Evolutionary conservation across 1,140 invertebrate species (phyloP), one percentile per base, ranked within the genome.

Genomic region (Pectinophora gossypiella): DNA sequence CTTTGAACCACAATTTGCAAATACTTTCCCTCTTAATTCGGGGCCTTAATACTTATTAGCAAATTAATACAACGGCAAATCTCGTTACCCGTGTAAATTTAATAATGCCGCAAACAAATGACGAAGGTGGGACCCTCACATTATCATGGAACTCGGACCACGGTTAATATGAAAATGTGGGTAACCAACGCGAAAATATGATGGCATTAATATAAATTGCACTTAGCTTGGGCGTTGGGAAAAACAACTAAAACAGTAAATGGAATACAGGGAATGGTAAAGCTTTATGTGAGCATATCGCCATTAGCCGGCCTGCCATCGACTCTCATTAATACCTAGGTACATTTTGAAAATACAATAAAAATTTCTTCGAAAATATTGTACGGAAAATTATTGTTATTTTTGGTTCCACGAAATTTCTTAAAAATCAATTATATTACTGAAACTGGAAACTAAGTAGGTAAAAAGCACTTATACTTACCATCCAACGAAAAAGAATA

Each of bases 151-250:
- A 64, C 57, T 61, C 64, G 73, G 68, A 72, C 74, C 63, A 71
- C 68, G 69, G 64, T 82, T 75, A 76, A 73, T 74, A 78, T 82
- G 75, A 80, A 79, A 82, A 76, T 81, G 72, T 61, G 76, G 75
- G 65, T 76, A 83, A 77, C 69, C 73, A 73, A 59, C 70, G 64
- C 47, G 69, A 74, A 85, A 76, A 83, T 81, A 75, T 81, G 69
- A 76, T 54, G 67, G 67, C 65, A 72, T 75, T 79, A 77, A 79
- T 79, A 76, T 77, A 76, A 77, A 79, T 77, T 79, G 71, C 74
- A 75, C 74, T 75, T 73, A 71, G 68, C 56, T 54, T 19, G 40
- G 47, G 36, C 58, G 57, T 15, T 48, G 51, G 64, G 54, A 63
- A 77, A 76, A 77, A 77, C 65, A 75, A 75, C 69, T 73, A 63